Base-by-base conservation (phyloP, 2,797 vertebrate genomes). In the Leucoraja ocellata region DNA sequence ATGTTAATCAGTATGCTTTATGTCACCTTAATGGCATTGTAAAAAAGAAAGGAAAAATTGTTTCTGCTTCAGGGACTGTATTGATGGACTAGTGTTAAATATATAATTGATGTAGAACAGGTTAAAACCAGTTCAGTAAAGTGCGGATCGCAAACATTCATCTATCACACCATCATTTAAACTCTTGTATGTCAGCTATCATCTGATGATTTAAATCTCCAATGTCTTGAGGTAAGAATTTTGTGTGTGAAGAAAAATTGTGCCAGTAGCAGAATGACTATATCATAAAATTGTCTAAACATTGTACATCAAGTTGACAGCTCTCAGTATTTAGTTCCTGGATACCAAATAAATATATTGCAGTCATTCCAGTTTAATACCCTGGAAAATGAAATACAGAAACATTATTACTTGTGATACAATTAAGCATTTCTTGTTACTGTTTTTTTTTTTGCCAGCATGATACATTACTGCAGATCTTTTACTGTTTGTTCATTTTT, bases 81-180 rank as follows among this genome's bases (percentile, higher is more conserved):
- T 91, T 94, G 94, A 95, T 94, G 94, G 95, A 83, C 83, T 92
- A 94, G 94, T 95, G 95, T 94, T 95, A 95, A 93, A 95, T 94
- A 95, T 95, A 94, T 94, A 94, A 94, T 94, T 94, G 95, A 94
- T 93, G 95, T 94, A 94, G 94, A 95, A 94, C 94, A 94, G 94
- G 93, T 94, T 93, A 95, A 94, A 95, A 94, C 95, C 95, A 95
- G 94, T 94, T 93, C 80, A 25, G 95, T 95, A 94, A 95, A 63
- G 21, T 80, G 76, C 90, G 54, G 68, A 91, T 91, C 74, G 68
- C 90, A 91, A 21, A 73, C 74, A 91, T n/a, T 54, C 90, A 92
- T 74, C 71, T 68, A 76, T 92, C 71, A 92, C 23, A 76, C 90
- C 14, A 76, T 73, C 21, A 92, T 54, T 92, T 76, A 74, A 92